These are phyloP conservation scores for Lepetodrilus schrolli DNA, from an alignment of 2,888 invertebrate genomes.

Conservation along the genomic window DNA sequence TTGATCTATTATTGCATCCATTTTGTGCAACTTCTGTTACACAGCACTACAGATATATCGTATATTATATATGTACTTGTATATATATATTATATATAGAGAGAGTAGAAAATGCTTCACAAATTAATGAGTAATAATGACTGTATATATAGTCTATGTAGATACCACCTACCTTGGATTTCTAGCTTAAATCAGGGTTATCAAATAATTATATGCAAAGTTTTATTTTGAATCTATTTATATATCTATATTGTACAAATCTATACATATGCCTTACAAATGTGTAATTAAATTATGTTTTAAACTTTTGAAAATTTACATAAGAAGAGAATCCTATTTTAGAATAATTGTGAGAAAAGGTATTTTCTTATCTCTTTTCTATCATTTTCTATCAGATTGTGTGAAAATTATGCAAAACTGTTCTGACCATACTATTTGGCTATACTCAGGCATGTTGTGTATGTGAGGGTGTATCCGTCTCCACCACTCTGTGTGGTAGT, in stretches of 20 bases:
- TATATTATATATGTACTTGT: neutral
- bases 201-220: neutral
- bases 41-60: neutral
- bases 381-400: too few relatives aligned
- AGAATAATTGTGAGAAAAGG: neutral
- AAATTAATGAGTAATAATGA: too few relatives aligned
- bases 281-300: slow-evolving; percentile 6
- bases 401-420: too few relatives aligned
- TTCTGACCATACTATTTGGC: too few relatives aligned
- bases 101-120: neutral
- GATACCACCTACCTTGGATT: neutral
- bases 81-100: neutral
- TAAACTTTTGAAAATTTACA: neutral
- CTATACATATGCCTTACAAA: neutral
- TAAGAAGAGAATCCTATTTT: neutral
- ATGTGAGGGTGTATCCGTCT: too few relatives aligned
- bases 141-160: neutral
- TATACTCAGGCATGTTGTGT: too few relatives aligned
- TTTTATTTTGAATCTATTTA: slow-evolving; percentile 10
- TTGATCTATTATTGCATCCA: neutral
- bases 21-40: neutral
- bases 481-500: too few relatives aligned
- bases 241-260: slow-evolving; percentile 19
- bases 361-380: neutral
- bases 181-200: neutral